Conservation (phyloP, 2,113 vertebrate species). For the Jacana jacana region DNA sequence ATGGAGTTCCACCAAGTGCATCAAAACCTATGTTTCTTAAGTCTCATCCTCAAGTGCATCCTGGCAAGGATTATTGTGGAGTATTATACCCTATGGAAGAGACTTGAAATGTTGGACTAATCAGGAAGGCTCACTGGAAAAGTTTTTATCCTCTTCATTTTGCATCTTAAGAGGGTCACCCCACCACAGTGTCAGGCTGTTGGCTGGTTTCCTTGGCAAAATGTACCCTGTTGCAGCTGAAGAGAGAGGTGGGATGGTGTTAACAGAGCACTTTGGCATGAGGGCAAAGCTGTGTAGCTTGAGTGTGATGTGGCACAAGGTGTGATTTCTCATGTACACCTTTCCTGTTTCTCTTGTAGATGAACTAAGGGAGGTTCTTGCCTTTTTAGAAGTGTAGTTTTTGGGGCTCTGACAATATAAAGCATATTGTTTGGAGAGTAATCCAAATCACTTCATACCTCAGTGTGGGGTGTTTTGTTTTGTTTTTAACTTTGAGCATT, state of each 20-base stretch:
- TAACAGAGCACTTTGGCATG: neutral
- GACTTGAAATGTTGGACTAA: neutral
- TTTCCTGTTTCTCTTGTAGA: neutral
- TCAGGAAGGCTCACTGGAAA: neutral
- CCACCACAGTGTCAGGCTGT: too few species aligned
- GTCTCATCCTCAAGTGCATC: neutral
- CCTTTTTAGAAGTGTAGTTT: neutral
- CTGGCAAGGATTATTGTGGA: neutral
- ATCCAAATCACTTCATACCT: neutral
- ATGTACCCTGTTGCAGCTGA: neutral
- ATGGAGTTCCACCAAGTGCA: neutral
- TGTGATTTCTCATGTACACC: neutral
- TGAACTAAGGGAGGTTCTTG: neutral
- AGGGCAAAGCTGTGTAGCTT: neutral
- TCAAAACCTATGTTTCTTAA: neutral
- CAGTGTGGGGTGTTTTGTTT: neutral
- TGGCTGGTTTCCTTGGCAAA: neutral
- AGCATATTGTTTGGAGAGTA: neutral
- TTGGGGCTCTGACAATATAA: neutral
- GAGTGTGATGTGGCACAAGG: neutral
- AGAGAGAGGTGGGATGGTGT: neutral
- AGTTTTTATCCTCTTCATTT: neutral
- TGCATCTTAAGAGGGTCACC: neutral
- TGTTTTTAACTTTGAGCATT: neutral
- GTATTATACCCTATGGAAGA: neutral